Evolutionary conservation across 1,140 invertebrate genomes (phyloP).

Genomic region (Zophobas atratus): DNA sequence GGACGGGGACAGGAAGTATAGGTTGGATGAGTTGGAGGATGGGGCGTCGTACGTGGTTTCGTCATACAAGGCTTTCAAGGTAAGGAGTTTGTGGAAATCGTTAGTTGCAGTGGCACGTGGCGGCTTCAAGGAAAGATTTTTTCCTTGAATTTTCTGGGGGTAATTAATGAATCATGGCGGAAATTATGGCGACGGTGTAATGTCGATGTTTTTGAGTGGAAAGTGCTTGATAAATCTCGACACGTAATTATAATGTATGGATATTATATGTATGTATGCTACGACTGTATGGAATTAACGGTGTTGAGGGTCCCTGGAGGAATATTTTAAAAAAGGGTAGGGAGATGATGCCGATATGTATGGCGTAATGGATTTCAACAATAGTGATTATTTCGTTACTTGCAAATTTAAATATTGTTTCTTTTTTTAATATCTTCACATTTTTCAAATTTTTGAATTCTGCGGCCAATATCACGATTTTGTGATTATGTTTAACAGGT

Average conservation of each 20-base stretch:
- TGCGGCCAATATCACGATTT: no score
- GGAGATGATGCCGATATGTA: no score
- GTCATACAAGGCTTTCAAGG: slow-evolving; percentile 93
- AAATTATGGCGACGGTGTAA: neutral
- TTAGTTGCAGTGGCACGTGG: no score
- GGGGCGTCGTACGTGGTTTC: slow-evolving; percentile 93
- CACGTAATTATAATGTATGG: slow-evolving; percentile 21
- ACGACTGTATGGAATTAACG: neutral
- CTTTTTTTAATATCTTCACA: neutral
- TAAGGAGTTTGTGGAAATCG: slow-evolving; percentile 67
- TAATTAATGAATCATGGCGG: slow-evolving; percentile 25
- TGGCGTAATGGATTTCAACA: no score
- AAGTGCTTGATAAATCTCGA: neutral
- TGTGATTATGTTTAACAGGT: slow-evolving; percentile 19
- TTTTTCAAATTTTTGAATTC: no score
- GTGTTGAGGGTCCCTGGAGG: neutral
- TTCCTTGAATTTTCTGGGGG: neutral
- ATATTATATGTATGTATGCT: slow-evolving; percentile 38
- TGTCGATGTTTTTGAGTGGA: slow-evolving; percentile 6
- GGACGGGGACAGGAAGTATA: slow-evolving; percentile 88
- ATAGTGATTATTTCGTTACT: no score
- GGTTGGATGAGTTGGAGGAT: slow-evolving; percentile 89
- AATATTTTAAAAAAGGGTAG: neutral
- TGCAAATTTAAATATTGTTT: neutral
- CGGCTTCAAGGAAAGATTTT: neutral